These are phyloP conservation scores for Rhingia rostrata DNA, from an alignment of 2,888 invertebrate species.

Conservation along the genomic window DNA sequence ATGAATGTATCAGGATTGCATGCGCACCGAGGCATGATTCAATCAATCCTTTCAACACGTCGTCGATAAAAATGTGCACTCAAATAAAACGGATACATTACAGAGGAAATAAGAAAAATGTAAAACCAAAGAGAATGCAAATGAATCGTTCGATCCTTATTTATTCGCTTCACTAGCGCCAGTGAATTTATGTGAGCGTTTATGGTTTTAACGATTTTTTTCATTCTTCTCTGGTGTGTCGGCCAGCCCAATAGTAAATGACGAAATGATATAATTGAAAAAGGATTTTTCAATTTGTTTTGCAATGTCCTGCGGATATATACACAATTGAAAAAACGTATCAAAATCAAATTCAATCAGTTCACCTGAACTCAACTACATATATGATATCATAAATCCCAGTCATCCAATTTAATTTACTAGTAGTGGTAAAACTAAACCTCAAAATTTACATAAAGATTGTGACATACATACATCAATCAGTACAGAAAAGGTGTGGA, in stretches of 20 bases:
- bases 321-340: not conserved
- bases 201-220: conserved; percentile 41
- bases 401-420: conserved; percentile 23
- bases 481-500: not conserved
- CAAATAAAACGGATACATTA: conserved; percentile 41
- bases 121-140: conserved; percentile 42
- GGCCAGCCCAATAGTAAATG: conserved; percentile 42
- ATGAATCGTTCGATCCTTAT: conserved; percentile 41
- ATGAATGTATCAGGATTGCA: conserved; percentile 64
- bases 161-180: conserved; percentile 36
- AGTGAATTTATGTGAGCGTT: conserved; percentile 22
- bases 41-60: conserved; percentile 70
- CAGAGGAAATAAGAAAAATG: not conserved
- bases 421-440: conserved; percentile 3
- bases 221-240: conserved; percentile 8
- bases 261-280: conserved; percentile 52
- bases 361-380: not conserved
- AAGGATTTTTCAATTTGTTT: conserved; percentile 3
- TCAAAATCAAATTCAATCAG: conserved; percentile 20
- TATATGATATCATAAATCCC: conserved; percentile 29
- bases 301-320: not conserved
- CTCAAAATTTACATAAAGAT: conserved; percentile 2
- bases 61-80: conserved; percentile 57
- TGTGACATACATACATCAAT: not conserved
- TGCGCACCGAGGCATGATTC: conserved; percentile 63